Conservation (phyloP, 2,797 vertebrate genomes). For the Anniella stebbinsi region DNA sequence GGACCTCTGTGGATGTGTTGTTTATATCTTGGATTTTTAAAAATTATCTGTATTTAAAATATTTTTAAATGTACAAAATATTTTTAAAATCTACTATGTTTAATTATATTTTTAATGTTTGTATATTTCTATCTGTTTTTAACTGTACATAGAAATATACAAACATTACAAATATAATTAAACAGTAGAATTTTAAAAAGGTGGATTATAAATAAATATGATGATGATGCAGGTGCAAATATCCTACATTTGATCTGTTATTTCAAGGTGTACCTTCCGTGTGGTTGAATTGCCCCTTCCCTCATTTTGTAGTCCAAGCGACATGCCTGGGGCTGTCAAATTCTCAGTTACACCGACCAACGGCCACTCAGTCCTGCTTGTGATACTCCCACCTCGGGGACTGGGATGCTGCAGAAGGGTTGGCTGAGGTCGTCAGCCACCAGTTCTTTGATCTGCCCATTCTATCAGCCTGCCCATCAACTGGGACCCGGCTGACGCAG, state of each 20-base stretch:
- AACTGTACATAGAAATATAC: no score
- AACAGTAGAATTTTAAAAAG: no score
- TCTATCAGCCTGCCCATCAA: slow-evolving; percentile 13
- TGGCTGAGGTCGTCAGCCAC: neutral
- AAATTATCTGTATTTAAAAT: no score
- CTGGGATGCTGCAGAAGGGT: neutral
- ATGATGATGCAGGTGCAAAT: neutral
- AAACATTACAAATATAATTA: no score
- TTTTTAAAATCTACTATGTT: no score
- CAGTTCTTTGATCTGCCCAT: neutral
- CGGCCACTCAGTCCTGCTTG: neutral
- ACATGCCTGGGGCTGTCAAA: neutral
- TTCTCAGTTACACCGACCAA: neutral
- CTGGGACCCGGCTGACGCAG: neutral
- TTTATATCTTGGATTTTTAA: no score
- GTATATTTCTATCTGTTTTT: no score
- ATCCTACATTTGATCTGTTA: neutral
- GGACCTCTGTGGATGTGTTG: no score
- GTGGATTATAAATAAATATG: no score
- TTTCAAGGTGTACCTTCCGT: neutral
- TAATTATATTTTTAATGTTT: no score
- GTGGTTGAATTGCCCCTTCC: neutral
- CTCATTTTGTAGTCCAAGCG: no score
- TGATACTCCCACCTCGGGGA: neutral
- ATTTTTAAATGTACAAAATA: no score